These are phyloP conservation scores for Heliangelus exortis DNA, from an alignment of 2,797 vertebrate genomes.

Conservation along the genomic window DNA sequence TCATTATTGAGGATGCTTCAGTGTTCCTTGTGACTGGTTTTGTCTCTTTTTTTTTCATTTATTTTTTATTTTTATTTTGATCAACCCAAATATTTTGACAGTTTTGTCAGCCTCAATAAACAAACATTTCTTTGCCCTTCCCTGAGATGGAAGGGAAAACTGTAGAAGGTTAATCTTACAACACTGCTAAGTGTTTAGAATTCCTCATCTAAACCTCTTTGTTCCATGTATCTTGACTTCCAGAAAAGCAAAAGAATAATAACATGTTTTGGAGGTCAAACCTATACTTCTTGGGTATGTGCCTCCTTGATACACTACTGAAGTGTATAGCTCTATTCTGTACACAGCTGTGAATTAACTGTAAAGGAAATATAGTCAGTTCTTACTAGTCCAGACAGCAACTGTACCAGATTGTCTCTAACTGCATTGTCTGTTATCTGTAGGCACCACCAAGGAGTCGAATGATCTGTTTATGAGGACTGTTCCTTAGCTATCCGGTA, in stretches of 20 bases:
- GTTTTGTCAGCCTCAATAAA: not conserved
- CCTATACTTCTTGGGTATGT: not conserved
- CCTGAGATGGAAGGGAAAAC: not conserved
- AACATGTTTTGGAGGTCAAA: not conserved
- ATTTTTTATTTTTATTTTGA: not conserved
- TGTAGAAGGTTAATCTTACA: not conserved
- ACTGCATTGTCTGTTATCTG: not conserved
- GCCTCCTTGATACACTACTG: not conserved
- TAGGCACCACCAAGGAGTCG: not conserved
- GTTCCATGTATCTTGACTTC: not conserved
- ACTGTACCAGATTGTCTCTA: not conserved
- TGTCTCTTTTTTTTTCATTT: not conserved
- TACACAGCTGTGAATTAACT: not conserved
- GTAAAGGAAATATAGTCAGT: not conserved
- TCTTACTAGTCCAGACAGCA: not conserved
- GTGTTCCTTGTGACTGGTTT: not conserved
- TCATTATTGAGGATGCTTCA: not conserved
- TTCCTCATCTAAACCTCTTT: not conserved
- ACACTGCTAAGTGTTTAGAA: not conserved
- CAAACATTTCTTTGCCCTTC: not conserved
- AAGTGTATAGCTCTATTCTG: not conserved
- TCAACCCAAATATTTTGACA: not conserved
- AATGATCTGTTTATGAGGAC: not conserved
- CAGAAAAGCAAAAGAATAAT: not conserved
- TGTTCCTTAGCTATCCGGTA: constrained; percentile 36